These are phyloP conservation scores for Octodon degus DNA, from an alignment of 2,113 vertebrate genomes.

Conservation along the genomic window DNA sequence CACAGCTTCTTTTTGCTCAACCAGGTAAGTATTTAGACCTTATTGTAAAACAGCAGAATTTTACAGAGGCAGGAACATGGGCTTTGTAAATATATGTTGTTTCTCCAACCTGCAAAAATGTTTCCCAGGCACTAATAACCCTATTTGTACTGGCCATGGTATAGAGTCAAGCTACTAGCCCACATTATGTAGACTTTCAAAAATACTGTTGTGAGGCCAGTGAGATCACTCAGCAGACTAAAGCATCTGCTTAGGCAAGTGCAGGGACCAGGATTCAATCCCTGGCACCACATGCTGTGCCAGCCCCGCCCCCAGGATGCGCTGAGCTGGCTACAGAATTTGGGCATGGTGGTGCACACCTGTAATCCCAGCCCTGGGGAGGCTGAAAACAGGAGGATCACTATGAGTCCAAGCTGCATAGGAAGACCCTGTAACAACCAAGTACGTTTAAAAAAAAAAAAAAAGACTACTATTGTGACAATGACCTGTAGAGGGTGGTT, in stretches of 20 bases:
- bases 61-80: background rate
- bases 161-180: background rate
- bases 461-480: background rate
- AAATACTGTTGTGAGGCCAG: background rate
- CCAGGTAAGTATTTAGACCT: slow-evolving; percentile 84
- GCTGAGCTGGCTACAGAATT: no score
- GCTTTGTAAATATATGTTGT: background rate
- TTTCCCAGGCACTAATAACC: background rate
- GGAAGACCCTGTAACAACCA: no score
- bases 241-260: no score
- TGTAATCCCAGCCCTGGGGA: no score
- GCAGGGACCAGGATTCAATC: no score
- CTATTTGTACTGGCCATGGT: background rate
- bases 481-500: background rate
- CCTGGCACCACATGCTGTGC: no score
- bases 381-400: no score
- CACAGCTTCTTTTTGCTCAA: slow-evolving; percentile 91
- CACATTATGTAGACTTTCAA: background rate
- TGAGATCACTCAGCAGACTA: no score
- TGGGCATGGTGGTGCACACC: no score
- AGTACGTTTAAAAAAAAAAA: no score
- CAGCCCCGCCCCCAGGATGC: no score
- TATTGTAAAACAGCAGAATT: background rate
- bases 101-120: background rate
- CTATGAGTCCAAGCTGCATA: no score